Base-by-base conservation (phyloP, 2,113 vertebrate species). In the Synodontis membranacea region DNA sequence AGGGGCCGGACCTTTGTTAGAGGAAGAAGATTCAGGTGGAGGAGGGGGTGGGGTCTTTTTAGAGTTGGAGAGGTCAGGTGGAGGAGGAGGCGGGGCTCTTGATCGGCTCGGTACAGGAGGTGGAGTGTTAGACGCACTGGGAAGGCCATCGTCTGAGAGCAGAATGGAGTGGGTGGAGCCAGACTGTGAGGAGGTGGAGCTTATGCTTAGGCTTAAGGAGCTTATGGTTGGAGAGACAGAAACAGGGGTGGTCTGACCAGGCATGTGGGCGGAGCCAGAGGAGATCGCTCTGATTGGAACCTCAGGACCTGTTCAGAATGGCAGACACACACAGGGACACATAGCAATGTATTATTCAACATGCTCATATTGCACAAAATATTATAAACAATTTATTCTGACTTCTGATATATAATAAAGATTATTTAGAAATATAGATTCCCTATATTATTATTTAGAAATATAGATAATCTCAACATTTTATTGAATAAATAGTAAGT, bases 91-190 rank as follows among this genome's bases (percentile, higher is more conserved):
- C 3, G 88, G 23, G 84, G 95, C 95, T 42, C 95, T 94, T 3
- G 95, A 93, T 8, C 98, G 94, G 83, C 95, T 97, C 0, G 98
- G 98, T 23, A 99, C 96, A 0, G 98, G 97, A 1, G 97, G 98
- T 0, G 98, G 98, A 0, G 96, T 97, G 93, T 95, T 96, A 87
- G 96, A 94, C 14, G 95, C 95, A 87, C 97, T 98, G 87, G 96
- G 95, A 74, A 96, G 93, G 82, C 95, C 96, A 0, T 91, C 92
- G 39, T 98, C 97, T 0, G 97, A 97, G 0, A 92, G 94, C 34
- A 90, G 66, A 56, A 92, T 93, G 9, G 96, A 98, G 89, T 94
- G 94, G 0, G 95, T 96, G 91, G 95, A 97, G 90, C 96, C 90
- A 0, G 96, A 98, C 83, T 98, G 96, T 70, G 97, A 89, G 68